Evolutionary conservation across 2,113 vertebrate species (phyloP).

Genomic region (Chlamydotis undulata): DNA sequence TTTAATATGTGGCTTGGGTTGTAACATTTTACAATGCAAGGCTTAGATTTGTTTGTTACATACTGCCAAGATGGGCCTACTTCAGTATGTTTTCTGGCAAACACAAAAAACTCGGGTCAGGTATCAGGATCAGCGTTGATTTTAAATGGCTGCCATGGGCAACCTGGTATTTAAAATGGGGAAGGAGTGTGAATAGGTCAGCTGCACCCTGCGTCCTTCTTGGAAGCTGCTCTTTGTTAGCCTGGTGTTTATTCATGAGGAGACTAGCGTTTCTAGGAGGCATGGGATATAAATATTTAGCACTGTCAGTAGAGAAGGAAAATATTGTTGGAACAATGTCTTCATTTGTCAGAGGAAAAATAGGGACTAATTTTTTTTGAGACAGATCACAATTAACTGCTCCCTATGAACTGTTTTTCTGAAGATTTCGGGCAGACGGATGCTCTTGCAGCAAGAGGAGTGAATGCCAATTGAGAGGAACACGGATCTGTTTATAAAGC

Average conservation of each 20-base stretch:
- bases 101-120: background rate
- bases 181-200: background rate
- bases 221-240: background rate
- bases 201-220: background rate
- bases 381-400: constrained; percentile 28
- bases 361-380: constrained; percentile 28
- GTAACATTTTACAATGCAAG: background rate
- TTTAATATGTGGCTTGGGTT: background rate
- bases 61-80: background rate
- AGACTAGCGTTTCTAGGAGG: constrained; percentile 7
- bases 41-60: background rate
- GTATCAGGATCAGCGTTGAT: background rate
- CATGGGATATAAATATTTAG: constrained; percentile 63
- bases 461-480: constrained; percentile 54
- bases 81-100: background rate
- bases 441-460: constrained; percentile 19
- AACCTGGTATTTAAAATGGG: background rate
- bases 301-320: constrained; percentile 37
- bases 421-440: constrained; percentile 50
- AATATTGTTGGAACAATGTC: constrained; percentile 53
- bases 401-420: constrained; percentile 41
- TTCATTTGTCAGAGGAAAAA: constrained; percentile 56
- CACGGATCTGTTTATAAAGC: constrained; percentile 9
- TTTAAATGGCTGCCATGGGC: constrained; percentile 24
- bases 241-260: constrained; percentile 31